Evolutionary conservation across 2,797 vertebrate genomes (phyloP).

Genomic region (Pseudomugil tenellus): DNA sequence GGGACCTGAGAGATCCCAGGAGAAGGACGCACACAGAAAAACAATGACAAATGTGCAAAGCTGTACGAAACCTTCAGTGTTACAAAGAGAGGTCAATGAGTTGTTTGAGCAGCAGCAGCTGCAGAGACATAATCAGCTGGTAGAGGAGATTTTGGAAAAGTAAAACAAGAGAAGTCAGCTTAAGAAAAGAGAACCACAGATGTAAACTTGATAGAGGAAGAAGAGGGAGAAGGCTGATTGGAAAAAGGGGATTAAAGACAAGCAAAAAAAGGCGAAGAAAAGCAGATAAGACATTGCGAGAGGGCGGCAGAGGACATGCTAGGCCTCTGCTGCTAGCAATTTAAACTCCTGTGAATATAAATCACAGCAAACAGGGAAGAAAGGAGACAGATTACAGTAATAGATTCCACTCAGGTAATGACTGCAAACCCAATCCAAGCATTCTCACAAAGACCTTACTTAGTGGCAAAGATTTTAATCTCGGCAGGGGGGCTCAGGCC

Average conservation of each 20-base stretch:
- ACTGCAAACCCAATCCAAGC: constrained; percentile 66
- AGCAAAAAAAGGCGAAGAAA: constrained; percentile 11
- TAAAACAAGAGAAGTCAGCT: constrained; percentile 16
- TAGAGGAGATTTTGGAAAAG: constrained; percentile 18
- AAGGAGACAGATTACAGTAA: constrained; percentile 50
- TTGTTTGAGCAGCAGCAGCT: constrained; percentile 20
- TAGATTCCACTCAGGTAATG: constrained; percentile 70
- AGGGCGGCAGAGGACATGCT: constrained; percentile 47
- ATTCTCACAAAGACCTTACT: constrained; percentile 74
- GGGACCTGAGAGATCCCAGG: constrained; percentile 11
- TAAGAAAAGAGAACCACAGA: background rate
- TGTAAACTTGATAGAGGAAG: constrained; percentile 15
- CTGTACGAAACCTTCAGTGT: constrained; percentile 5
- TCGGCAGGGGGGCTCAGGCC: constrained; percentile 10
- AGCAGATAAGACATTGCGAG: constrained; percentile 5
- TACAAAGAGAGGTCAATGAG: constrained; percentile 45
- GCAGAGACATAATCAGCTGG: constrained; percentile 28
- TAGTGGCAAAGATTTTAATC: constrained; percentile 49
- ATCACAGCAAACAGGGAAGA: constrained; percentile 56
- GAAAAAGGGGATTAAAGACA: constrained; percentile 22
- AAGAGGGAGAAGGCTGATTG: constrained; percentile 19
- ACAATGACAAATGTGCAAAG: constrained; percentile 21
- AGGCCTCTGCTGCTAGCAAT: constrained; percentile 19
- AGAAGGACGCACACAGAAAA: constrained; percentile 24
- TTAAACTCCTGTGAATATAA: constrained; percentile 45